Percentiles rank a stretch among this genome's conserved stretches.
These are phyloP conservation scores for Drosophila borborema DNA, from an alignment of 2,888 invertebrate species.

Conservation along the genomic window DNA sequence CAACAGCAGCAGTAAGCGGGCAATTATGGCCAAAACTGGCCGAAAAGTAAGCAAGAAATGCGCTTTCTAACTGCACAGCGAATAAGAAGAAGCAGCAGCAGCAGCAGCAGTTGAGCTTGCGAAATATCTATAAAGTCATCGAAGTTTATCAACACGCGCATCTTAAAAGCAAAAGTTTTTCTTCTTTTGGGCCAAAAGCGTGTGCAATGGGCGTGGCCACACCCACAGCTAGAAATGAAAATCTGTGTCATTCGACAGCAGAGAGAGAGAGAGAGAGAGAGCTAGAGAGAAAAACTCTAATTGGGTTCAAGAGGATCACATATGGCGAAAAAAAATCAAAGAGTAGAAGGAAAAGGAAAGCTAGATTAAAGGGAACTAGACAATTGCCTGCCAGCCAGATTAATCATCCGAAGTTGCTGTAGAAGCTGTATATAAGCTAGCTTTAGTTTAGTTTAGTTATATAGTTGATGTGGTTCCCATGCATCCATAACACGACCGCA, in stretches of 20 bases:
- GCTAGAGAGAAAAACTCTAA: conserved; percentile 39
- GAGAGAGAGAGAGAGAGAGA: background rate
- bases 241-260: conserved; percentile 69
- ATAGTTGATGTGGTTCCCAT: conserved; percentile 59
- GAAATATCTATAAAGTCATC: conserved; percentile 70
- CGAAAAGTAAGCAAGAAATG: conserved; percentile 38
- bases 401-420: conserved; percentile 50
- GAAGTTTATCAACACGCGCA: conserved; percentile 70
- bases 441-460: conserved; percentile 20
- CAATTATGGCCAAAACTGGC: conserved; percentile 39
- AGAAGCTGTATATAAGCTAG: conserved; percentile 16
- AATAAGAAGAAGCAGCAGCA: background rate
- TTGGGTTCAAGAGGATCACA: conserved; percentile 71
- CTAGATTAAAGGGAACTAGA: conserved; percentile 17
- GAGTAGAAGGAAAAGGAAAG: conserved; percentile 55
- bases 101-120: conserved; percentile 3
- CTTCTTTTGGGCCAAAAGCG: conserved; percentile 59
- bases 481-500: conserved; percentile 70
- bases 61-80: conserved; percentile 64
- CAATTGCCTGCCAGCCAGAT: conserved; percentile 56
- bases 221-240: conserved; percentile 51
- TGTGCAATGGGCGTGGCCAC: conserved; percentile 60
- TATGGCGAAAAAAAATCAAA: conserved; percentile 32
- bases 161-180: conserved; percentile 42
- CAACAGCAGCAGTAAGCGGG: conserved; percentile 23